phyloP scores from a whole-genome alignment of 2,888 invertebrate genomes.

The Limenitis camilla region DNA sequence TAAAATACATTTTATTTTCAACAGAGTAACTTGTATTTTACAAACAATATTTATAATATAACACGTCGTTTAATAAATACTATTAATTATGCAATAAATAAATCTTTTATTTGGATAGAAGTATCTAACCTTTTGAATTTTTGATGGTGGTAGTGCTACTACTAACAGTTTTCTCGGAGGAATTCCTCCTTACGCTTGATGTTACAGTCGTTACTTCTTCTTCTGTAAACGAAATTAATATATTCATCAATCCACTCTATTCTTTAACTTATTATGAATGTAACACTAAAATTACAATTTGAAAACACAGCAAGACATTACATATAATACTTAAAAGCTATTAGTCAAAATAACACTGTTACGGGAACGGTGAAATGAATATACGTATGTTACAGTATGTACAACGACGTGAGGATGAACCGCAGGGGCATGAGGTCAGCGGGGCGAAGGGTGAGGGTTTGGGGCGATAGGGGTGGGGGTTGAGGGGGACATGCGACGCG shows the following conservation, averaged over 20 bases:
- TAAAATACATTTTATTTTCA: no score
- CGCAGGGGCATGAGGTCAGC: slow-evolving; percentile 24
- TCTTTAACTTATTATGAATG: not conserved
- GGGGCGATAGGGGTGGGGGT: slow-evolving; percentile 31
- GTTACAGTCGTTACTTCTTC: slow-evolving; percentile 67
- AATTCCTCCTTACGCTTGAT: slow-evolving; percentile 66
- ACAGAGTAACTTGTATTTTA: no score
- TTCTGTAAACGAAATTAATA: slow-evolving; percentile 43
- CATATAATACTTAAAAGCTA: slow-evolving; percentile 62
- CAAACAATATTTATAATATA: no score
- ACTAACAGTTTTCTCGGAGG: slow-evolving; percentile 74
- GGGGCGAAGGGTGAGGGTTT: slow-evolving; percentile 10
- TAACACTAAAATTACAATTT: slow-evolving; percentile 41
- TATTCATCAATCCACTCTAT: not conserved
- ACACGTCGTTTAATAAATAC: no score
- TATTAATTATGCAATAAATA: no score
- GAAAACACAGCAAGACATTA: slow-evolving; percentile 62
- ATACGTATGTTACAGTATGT: slow-evolving; percentile 52
- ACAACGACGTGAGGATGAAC: slow-evolving; percentile 44
- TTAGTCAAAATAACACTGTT: slow-evolving; percentile 70
- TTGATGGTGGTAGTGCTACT: slow-evolving; percentile 71
- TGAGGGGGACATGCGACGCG: slow-evolving; percentile 45
- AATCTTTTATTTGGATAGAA: not conserved
- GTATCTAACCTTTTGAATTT: slow-evolving; percentile 72
- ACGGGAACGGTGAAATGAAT: slow-evolving; percentile 56